phyloP scores from a whole-genome alignment of 2,113 vertebrate genomes.

The Tragelaphus scriptus region DNA sequence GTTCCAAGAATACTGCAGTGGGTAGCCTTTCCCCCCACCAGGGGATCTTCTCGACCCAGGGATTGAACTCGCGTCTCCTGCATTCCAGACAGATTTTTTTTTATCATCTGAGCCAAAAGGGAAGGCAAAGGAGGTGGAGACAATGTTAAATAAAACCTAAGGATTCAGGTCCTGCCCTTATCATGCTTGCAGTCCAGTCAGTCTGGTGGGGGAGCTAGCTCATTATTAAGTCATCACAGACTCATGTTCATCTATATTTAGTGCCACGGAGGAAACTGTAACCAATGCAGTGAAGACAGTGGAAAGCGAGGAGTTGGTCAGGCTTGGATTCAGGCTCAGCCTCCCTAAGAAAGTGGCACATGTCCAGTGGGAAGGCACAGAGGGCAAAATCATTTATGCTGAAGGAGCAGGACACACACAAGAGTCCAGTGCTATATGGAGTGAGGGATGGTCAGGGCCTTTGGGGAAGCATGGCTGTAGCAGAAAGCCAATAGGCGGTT shows the following conservation, averaged over 20 bases:
- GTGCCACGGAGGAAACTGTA: background rate
- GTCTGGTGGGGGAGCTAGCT: background rate
- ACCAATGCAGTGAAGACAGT: background rate
- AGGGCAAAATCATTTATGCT: background rate
- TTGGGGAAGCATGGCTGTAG: background rate
- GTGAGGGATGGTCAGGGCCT: background rate
- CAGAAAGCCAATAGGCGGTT: background rate
- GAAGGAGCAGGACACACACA: background rate
- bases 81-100: background rate
- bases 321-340: no score
- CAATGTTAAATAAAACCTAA: background rate
- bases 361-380: background rate
- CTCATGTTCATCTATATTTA: background rate
- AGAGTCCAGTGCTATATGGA: background rate
- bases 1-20: background rate
- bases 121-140: background rate
- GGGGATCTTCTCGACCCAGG: background rate
- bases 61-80: background rate
- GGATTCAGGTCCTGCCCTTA: background rate
- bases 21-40: background rate
- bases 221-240: background rate
- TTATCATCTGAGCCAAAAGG: background rate
- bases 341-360: background rate
- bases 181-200: background rate
- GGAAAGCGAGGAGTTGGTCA: background rate